Evolutionary conservation across 2,888 invertebrate genomes (phyloP), one percentile per base, ranked within the genome.

Genomic region (Napeogenes inachia): DNA sequence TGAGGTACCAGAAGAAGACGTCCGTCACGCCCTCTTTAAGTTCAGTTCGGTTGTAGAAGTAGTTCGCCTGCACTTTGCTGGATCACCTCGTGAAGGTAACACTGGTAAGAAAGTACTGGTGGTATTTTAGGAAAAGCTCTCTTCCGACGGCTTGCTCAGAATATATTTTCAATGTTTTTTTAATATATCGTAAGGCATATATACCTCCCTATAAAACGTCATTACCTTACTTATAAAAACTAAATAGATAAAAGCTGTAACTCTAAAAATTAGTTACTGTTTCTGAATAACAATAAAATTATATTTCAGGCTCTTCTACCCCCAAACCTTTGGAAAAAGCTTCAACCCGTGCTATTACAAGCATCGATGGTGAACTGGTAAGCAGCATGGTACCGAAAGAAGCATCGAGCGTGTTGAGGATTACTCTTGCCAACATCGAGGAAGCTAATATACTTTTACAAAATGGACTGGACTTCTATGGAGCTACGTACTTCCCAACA

Each of bases 401-500:
- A 68, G 91, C 92, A 6, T 92, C 92, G 63, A 93, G 94, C 67
- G 93, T 94, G 10, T 92, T 95, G 53, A 92, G 95, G 64, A 92
- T 95, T 62, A 95, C 95, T 1, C 85, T 95, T 69, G 95, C 95
- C 62, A 94, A 92, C 62, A 91, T 95, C 68, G 95, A 95, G 71
- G 95, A 95, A 76, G 94, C 93, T 72, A 95, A 95, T 81, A 93
- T 93, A 73, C 89, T 96, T 61, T 91, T 96, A 62, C 96, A 96
- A 83, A 95, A 95, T 75, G 96, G 96, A 0, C 89, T 96, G 63
- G 96, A 96, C 85, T 96, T 96, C 89, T 96, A 96, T 79, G 96
- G 96, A 30, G 96, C 96, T 54, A 96, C 96, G 33, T 96, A 94
- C 89, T 96, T 96, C 86, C 96, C 96, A 57, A 95, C 96, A 4